phyloP scores from a whole-genome alignment of 2,797 vertebrate genomes.

The Enteromius mattozi region DNA sequence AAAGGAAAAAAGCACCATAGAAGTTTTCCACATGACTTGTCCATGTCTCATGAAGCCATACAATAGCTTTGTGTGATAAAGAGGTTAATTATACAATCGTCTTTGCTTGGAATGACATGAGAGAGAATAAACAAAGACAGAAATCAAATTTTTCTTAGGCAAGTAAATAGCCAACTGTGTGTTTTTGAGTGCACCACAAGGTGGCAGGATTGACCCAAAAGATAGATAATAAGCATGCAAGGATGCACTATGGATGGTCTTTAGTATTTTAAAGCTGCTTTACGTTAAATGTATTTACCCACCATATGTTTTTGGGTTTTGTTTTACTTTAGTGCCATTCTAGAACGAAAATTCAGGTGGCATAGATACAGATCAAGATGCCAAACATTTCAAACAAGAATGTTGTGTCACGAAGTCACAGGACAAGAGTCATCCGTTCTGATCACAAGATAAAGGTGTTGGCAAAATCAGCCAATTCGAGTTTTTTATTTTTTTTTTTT shows the following conservation, averaged over 20 bases:
- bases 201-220: conserved; percentile 41
- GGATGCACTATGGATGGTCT: neutral
- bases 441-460: neutral
- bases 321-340: neutral
- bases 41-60: neutral
- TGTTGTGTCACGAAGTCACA: neutral
- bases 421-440: neutral
- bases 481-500: neutral
- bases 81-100: neutral
- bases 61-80: neutral
- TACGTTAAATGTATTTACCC: neutral
- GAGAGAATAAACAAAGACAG: neutral
- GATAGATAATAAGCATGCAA: neutral
- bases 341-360: neutral
- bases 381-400: neutral
- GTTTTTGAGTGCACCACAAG: conserved; percentile 45
- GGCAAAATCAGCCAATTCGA: neutral
- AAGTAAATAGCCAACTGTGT: neutral
- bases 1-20: neutral
- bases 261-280: neutral
- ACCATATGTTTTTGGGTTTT: too few species aligned
- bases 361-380: conserved; percentile 9
- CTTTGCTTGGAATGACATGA: neutral
- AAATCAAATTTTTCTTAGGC: neutral
- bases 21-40: neutral